Conservation (phyloP, 2,797 vertebrate species). For the Pseudochirops cupreus region DNA sequence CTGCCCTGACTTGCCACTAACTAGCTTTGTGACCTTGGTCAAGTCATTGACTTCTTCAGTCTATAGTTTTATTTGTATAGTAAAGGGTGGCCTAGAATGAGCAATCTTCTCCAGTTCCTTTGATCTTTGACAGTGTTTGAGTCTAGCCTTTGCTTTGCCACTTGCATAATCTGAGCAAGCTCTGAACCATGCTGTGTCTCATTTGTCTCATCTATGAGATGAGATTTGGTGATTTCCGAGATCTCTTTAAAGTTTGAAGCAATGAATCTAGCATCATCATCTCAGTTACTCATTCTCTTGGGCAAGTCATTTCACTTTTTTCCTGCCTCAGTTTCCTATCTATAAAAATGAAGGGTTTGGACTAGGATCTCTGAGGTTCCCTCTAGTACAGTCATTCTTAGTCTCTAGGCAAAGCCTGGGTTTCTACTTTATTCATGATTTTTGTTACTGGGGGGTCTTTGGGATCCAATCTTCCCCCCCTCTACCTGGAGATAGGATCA, state of each 20-base stretch:
- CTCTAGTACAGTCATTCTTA: not conserved
- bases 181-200: not conserved
- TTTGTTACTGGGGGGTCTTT: not conserved
- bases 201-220: not conserved
- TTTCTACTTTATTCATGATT: not conserved
- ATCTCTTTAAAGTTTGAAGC: not conserved
- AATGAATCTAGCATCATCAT: not conserved
- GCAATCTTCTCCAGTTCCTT: not conserved
- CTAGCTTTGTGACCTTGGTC: slow-evolving; percentile 35
- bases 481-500: not conserved
- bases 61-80: not conserved
- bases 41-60: slow-evolving; percentile 28
- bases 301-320: not conserved
- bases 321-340: not conserved
- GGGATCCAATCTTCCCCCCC: not conserved
- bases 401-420: not conserved
- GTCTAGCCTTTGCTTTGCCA: not conserved
- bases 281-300: not conserved
- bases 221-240: not conserved
- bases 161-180: not conserved
- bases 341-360: not conserved
- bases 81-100: slow-evolving; percentile 39
- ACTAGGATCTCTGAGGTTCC: not conserved
- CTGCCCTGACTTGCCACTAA: not conserved
- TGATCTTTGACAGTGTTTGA: not conserved